Conservation (phyloP, 2,888 invertebrate genomes). For the Acronicta aceris region DNA sequence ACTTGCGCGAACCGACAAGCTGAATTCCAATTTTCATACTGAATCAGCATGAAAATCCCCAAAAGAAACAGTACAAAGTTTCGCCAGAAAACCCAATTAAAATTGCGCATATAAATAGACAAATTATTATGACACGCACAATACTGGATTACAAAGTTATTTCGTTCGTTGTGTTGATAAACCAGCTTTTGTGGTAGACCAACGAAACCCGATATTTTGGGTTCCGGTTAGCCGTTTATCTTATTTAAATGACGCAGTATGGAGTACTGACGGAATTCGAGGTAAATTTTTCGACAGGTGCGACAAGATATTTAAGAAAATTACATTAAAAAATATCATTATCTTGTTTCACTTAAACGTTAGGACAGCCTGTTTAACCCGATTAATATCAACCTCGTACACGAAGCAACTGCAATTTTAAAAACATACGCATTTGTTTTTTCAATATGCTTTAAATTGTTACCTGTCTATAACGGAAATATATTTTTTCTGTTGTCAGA, state of each 20-base stretch:
- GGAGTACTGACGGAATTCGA: slow-evolving; percentile 6
- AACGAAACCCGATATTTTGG: slow-evolving; percentile 44
- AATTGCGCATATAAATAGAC: slow-evolving; percentile 58
- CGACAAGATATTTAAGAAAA: background rate
- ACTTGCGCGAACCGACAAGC: slow-evolving; percentile 15
- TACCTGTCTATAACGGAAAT: too few relatives aligned
- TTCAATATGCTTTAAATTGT: too few relatives aligned
- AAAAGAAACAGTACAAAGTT: slow-evolving; percentile 44
- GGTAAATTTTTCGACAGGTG: slow-evolving; percentile 11
- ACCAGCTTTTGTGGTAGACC: slow-evolving; percentile 52
- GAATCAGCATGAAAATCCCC: slow-evolving; percentile 32
- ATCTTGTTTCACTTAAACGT: too few relatives aligned
- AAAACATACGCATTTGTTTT: too few relatives aligned
- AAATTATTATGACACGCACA: slow-evolving; percentile 55
- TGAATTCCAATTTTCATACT: slow-evolving; percentile 35
- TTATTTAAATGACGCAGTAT: slow-evolving; percentile 48
- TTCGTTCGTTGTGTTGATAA: slow-evolving; percentile 52
- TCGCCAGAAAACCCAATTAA: slow-evolving; percentile 47
- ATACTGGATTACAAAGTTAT: slow-evolving; percentile 60
- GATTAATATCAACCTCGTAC: too few relatives aligned
- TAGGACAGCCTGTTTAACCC: too few relatives aligned
- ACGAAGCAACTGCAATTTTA: too few relatives aligned
- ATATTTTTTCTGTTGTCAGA: too few relatives aligned
- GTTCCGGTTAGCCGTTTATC: slow-evolving; percentile 35
- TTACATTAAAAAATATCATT: too few relatives aligned